Percentiles rank a stretch among this genome's conserved stretches.
phyloP scores from a whole-genome alignment of 2,888 invertebrate species.

The Coenonympha arcania region DNA sequence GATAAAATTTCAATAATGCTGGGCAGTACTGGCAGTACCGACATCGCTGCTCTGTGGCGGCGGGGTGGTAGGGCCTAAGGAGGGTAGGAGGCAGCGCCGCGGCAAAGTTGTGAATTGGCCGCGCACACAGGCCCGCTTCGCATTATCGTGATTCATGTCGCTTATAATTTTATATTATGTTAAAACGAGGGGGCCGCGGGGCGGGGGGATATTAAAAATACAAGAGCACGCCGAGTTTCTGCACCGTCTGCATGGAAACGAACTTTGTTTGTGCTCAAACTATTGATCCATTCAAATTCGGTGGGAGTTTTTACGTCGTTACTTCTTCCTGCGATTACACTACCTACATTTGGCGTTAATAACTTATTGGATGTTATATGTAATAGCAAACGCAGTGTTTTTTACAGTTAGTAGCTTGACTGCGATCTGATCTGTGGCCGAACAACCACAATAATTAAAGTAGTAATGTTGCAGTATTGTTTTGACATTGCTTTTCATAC shows the following conservation, averaged over 20 bases:
- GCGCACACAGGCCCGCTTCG: slow-evolving; percentile 61
- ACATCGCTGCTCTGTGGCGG: slow-evolving; percentile 23
- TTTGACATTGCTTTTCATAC: too few species aligned
- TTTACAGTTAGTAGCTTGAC: slow-evolving; percentile 16
- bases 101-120: slow-evolving; percentile 70
- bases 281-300: slow-evolving; percentile 55
- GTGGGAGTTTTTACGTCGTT: slow-evolving; percentile 30
- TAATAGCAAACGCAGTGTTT: too few species aligned
- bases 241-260: slow-evolving; percentile 63
- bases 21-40: too few species aligned
- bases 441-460: too few species aligned
- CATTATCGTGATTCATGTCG: slow-evolving; percentile 74
- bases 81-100: slow-evolving; percentile 35
- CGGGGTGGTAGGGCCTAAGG: slow-evolving; percentile 36
- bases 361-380: slow-evolving; percentile 2
- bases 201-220: slow-evolving; percentile 69
- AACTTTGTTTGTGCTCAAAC: slow-evolving; percentile 63
- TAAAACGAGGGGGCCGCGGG: slow-evolving; percentile 55
- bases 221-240: slow-evolving; percentile 59
- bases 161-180: slow-evolving; percentile 75
- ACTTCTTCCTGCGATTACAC: slow-evolving; percentile 13
- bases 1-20: background rate
- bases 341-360: slow-evolving; percentile 14
- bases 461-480: too few species aligned
- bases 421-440: too few species aligned